These are phyloP conservation scores for Geotrypetes seraphini DNA, from an alignment of 2,797 vertebrate species.

Conservation along the genomic window DNA sequence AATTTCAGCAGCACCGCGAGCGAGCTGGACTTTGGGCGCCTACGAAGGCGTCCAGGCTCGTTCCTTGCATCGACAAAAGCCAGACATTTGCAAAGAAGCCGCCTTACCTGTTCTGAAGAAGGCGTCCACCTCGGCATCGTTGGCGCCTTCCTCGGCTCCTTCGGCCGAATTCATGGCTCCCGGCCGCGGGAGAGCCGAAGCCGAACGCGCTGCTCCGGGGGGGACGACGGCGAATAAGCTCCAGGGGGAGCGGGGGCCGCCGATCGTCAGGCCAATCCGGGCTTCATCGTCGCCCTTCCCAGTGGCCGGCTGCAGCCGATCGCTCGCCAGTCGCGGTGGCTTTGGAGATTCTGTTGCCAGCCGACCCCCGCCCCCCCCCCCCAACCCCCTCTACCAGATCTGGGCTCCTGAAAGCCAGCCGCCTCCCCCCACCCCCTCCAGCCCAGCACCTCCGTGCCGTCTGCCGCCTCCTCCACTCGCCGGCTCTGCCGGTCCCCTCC, in stretches of 20 bases:
- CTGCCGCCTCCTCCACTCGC: conserved; percentile 21
- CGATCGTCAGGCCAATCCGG: not conserved
- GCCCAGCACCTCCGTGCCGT: not conserved
- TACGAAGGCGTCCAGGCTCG: too few relatives aligned
- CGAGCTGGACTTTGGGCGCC: too few relatives aligned
- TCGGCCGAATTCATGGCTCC: conserved; percentile 63
- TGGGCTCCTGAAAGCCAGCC: too few relatives aligned
- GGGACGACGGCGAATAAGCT: conserved; percentile 27
- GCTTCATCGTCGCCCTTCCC: too few relatives aligned
- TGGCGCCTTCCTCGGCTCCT: conserved; percentile 66
- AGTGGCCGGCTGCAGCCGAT: too few relatives aligned
- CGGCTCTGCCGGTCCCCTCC: conserved; percentile 2
- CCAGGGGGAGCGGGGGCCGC: conserved; percentile 13
- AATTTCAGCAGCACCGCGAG: too few relatives aligned
- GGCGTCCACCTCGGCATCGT: conserved; percentile 73
- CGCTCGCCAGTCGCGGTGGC: not conserved
- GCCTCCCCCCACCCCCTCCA: not conserved
- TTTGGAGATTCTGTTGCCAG: not conserved
- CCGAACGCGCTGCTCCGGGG: not conserved
- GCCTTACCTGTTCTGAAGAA: conserved; percentile 82
- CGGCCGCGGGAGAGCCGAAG: not conserved
- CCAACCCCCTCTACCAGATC: not conserved
- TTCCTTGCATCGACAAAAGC: too few relatives aligned
- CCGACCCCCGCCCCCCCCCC: conserved; percentile 7
- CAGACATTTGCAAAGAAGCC: too few relatives aligned